Conservation (phyloP, 2,113 vertebrate species). For the Nestor notabilis region DNA sequence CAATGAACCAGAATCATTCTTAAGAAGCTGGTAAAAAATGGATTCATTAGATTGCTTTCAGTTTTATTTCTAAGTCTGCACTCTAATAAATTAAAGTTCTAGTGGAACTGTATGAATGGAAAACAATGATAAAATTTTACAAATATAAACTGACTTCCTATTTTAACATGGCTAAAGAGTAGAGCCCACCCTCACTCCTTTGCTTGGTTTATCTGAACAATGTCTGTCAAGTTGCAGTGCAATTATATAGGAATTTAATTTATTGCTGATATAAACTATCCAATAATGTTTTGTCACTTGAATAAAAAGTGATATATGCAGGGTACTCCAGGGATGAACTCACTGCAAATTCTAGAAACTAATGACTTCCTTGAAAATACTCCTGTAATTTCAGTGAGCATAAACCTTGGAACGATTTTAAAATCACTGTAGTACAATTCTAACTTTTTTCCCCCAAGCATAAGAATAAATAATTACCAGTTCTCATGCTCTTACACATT, state of each 20-base stretch:
- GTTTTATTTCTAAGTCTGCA: background rate
- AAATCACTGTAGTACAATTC: background rate
- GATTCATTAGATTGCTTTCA: background rate
- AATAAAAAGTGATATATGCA: slow-evolving; percentile 26
- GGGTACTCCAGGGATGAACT: background rate
- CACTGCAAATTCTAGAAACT: background rate
- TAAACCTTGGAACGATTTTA: background rate
- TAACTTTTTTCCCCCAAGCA: background rate
- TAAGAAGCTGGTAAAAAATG: background rate
- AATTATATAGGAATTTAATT: background rate
- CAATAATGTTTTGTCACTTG: background rate
- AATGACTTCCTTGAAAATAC: background rate
- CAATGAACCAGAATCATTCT: background rate
- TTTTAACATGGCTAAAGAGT: background rate
- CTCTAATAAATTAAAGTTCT: background rate
- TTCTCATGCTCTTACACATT: background rate
- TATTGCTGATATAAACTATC: background rate
- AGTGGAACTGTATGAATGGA: background rate
- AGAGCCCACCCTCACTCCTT: background rate
- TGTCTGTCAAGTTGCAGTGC: background rate
- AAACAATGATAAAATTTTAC: background rate
- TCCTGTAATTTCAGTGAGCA: background rate
- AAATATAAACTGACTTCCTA: background rate
- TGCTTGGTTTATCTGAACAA: background rate
- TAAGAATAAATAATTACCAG: background rate